phyloP scores from a whole-genome alignment of 2,888 invertebrate genomes.

The Archips xylosteana region DNA sequence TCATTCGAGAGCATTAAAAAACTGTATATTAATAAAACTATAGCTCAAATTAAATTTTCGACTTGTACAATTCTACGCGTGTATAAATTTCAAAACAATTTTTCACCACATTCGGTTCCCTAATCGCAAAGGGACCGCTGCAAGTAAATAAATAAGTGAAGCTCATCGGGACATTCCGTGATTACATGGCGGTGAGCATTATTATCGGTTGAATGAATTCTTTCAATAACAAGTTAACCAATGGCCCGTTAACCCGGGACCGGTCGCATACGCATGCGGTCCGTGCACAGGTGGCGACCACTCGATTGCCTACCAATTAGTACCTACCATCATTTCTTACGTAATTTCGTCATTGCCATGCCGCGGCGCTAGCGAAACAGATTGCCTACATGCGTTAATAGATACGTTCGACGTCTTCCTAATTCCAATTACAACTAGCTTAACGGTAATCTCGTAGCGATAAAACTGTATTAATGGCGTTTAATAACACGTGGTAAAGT shows the following conservation, averaged over 20 bases:
- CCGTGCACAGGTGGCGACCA: conserved; percentile 58
- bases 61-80: too few relatives aligned
- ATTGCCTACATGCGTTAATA: conserved; percentile 52
- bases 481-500: conserved; percentile 57
- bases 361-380: conserved; percentile 50
- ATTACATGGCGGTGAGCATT: conserved; percentile 57
- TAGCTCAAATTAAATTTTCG: too few relatives aligned
- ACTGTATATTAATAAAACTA: too few relatives aligned
- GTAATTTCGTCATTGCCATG: conserved; percentile 68
- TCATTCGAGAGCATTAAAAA: too few relatives aligned
- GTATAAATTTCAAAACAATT: too few relatives aligned
- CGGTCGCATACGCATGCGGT: conserved; percentile 60
- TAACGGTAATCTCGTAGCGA: conserved; percentile 66
- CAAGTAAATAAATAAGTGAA: conserved; percentile 42
- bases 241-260: conserved; percentile 70
- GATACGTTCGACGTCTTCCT: conserved; percentile 48
- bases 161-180: conserved; percentile 58
- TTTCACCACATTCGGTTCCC: too few relatives aligned
- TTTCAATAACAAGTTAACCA: conserved; percentile 72
- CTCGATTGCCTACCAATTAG: conserved; percentile 69
- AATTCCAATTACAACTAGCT: conserved; percentile 54
- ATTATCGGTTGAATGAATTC: conserved; percentile 62
- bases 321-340: conserved; percentile 66
- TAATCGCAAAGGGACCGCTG: not conserved
- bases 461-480: conserved; percentile 66